A percentile compares a stretch with the other conserved stretches of the same genome.
Conservation (phyloP, 2,888 invertebrate species). For the Nematopogon swammerdamellus region DNA sequence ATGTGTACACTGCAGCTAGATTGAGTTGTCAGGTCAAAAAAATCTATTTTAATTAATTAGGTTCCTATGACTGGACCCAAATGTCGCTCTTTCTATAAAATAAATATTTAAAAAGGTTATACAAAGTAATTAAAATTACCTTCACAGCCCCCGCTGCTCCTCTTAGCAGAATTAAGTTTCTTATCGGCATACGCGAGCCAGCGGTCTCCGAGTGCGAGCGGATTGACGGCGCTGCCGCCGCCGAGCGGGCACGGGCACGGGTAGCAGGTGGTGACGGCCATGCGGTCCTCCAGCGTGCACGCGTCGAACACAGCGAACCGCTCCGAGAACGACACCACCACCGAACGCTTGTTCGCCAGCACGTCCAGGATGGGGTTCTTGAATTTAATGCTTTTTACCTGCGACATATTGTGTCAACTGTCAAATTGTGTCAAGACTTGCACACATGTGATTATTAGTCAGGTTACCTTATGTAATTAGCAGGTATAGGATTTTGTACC, state of each 20-base stretch:
- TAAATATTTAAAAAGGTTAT: no score
- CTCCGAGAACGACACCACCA: slow-evolving; percentile 86
- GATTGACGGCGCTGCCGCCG: slow-evolving; percentile 57
- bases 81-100: no score
- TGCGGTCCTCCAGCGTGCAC: slow-evolving; percentile 78
- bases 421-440: no score
- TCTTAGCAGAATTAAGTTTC: slow-evolving; percentile 71
- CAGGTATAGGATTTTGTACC: no score
- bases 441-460: no score
- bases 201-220: slow-evolving; percentile 81
- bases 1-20: no score
- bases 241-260: slow-evolving; percentile 75
- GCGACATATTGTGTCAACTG: no score
- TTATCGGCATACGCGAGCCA: slow-evolving; percentile 88
- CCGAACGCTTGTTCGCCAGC: slow-evolving; percentile 81
- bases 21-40: no score
- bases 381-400: slow-evolving; percentile 89
- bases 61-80: no score
- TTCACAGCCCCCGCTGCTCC: slow-evolving; percentile 82
- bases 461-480: no score
- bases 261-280: slow-evolving; percentile 87
- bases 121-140: no score
- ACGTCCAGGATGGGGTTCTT: slow-evolving; percentile 88
- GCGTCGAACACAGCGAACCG: slow-evolving; percentile 91
- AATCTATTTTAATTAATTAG: no score